phyloP scores from a whole-genome alignment of 2,113 vertebrate genomes.

The Bungarus multicinctus region DNA sequence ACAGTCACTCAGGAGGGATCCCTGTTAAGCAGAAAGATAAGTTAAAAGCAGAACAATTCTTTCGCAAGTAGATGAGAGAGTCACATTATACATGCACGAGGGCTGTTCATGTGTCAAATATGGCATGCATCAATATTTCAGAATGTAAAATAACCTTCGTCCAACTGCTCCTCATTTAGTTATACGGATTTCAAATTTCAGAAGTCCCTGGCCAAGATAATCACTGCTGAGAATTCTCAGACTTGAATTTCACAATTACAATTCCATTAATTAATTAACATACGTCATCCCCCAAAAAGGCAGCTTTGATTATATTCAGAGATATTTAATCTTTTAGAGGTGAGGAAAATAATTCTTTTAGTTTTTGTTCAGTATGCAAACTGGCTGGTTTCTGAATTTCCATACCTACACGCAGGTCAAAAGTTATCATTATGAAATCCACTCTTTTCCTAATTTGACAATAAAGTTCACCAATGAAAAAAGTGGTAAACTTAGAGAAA shows the following conservation, averaged over 20 bases:
- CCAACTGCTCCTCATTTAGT: not conserved
- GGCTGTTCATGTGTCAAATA: not conserved
- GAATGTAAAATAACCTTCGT: not conserved
- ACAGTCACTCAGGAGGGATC: slow-evolving; percentile 53
- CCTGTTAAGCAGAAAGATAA: not conserved
- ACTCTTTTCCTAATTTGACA: not conserved
- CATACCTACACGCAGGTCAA: not conserved
- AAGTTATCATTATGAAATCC: not conserved
- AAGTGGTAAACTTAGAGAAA: not conserved
- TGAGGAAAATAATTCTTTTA: not conserved
- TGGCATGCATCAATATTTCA: not conserved
- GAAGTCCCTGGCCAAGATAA: not conserved
- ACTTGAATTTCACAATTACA: not conserved
- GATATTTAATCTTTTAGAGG: not conserved
- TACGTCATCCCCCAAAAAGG: not conserved
- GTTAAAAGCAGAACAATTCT: not conserved
- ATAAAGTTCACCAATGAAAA: not conserved
- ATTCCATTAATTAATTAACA: not conserved
- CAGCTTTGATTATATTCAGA: not conserved
- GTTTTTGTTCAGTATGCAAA: not conserved
- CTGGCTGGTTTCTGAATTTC: not conserved
- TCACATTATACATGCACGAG: no score
- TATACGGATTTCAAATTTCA: not conserved
- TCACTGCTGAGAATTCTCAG: not conserved
- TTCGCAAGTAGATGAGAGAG: not conserved